Conservation (phyloP, 1,140 invertebrate species). For the Diabrotica virgifera region DNA sequence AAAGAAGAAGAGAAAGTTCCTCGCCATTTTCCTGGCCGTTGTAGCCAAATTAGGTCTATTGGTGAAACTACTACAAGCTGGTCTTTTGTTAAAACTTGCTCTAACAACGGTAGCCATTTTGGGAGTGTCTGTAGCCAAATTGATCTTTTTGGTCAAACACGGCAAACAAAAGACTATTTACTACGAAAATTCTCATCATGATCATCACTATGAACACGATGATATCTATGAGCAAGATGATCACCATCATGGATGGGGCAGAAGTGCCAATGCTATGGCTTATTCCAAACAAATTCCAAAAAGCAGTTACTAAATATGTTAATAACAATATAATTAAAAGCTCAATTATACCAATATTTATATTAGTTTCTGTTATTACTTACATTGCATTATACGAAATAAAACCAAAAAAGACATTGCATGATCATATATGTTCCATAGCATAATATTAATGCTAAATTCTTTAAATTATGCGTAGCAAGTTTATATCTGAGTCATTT, state of each 20-base stretch:
- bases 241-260: slow-evolving; percentile 11
- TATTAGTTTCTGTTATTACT: no score
- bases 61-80: slow-evolving; percentile 12
- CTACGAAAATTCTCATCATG: slow-evolving; percentile 20
- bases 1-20: slow-evolving; percentile 6
- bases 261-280: slow-evolving; percentile 16
- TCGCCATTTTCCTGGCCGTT: slow-evolving; percentile 4
- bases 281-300: slow-evolving; percentile 15
- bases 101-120: slow-evolving; percentile 7
- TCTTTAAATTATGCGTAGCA: no score
- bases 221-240: slow-evolving; percentile 11
- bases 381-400: no score
- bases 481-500: no score
- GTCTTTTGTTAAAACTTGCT: slow-evolving; percentile 14
- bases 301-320: not conserved
- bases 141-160: slow-evolving; percentile 16
- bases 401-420: no score
- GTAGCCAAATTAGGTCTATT: slow-evolving; percentile 9
- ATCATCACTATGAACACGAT: slow-evolving; percentile 19
- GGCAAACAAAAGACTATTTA: slow-evolving; percentile 19
- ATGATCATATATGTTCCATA: no score
- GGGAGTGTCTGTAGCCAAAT: slow-evolving; percentile 14
- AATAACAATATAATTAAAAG: no score
- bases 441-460: no score
- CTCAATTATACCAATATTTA: no score